A percentile compares a stretch with the other conserved stretches of the same genome.
Conservation (phyloP, 2,888 invertebrate genomes). For the Rhagium mordax region DNA sequence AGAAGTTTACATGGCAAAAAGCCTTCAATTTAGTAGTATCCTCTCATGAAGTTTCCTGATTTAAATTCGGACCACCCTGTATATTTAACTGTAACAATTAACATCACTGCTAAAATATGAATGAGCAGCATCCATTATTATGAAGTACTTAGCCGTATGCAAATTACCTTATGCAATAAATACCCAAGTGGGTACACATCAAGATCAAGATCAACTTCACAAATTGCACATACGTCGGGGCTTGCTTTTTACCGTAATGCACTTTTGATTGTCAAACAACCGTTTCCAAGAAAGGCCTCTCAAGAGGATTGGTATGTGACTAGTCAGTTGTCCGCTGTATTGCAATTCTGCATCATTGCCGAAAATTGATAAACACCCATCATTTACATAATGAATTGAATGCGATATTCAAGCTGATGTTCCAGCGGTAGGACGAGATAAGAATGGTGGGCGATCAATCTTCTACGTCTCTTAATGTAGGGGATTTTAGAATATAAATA, state of each 20-base stretch:
- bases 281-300: neutral
- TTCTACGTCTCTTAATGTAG: neutral
- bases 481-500: neutral
- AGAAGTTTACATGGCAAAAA: no score
- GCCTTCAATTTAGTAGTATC: no score
- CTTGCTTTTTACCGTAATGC: neutral
- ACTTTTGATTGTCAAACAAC: neutral
- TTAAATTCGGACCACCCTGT: no score
- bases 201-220: no score
- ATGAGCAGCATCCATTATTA: no score
- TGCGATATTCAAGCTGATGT: neutral
- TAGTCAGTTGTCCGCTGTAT: neutral
- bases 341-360: neutral
- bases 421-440: neutral
- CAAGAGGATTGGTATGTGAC: neutral
- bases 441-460: neutral
- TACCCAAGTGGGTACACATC: no score
- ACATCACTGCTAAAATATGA: no score
- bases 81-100: no score
- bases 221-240: no score
- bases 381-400: neutral
- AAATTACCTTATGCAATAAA: no score
- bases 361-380: neutral
- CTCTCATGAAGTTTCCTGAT: no score
- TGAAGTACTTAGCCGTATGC: no score